Evolutionary conservation across 2,888 invertebrate species (phyloP).

Genomic region (Heteromurus nitidus): DNA sequence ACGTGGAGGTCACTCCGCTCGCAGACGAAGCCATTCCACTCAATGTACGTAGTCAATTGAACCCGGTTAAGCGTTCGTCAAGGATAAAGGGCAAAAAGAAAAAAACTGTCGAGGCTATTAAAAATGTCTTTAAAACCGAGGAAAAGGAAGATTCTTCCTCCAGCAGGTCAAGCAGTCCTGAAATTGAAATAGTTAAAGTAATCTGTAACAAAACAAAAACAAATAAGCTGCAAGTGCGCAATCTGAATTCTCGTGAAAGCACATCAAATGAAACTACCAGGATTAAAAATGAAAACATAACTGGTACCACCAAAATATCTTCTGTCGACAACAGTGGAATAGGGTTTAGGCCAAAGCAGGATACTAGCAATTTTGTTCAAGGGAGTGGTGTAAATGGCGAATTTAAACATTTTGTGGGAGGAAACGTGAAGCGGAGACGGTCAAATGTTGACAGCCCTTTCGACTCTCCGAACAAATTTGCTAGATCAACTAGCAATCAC

Average conservation of each 20-base stretch:
- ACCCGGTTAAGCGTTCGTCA: slow-evolving; percentile 35
- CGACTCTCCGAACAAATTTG: too few species aligned
- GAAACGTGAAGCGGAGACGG: too few species aligned
- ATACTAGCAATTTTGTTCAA: too few species aligned
- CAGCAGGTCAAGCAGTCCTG: slow-evolving; percentile 25
- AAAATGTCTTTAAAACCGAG: neutral
- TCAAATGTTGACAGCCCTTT: too few species aligned
- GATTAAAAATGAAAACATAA: neutral
- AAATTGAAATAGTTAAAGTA: slow-evolving; percentile 5
- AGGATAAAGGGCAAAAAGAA: slow-evolving; percentile 27
- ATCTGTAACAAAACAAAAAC: neutral
- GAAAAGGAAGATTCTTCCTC: neutral
- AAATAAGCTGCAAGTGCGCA: neutral
- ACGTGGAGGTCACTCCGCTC: neutral
- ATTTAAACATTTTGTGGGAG: too few species aligned
- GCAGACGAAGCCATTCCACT: neutral
- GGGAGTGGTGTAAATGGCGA: too few species aligned
- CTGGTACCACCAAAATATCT: too few species aligned
- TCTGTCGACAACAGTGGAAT: too few species aligned
- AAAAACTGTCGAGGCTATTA: neutral
- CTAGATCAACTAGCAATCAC: too few species aligned
- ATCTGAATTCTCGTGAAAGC: neutral
- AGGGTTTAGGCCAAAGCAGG: too few species aligned
- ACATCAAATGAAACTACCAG: neutral
- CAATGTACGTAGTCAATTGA: neutral